Conservation (phyloP, 1,140 invertebrate species). For the Diorhabda sublineata region DNA sequence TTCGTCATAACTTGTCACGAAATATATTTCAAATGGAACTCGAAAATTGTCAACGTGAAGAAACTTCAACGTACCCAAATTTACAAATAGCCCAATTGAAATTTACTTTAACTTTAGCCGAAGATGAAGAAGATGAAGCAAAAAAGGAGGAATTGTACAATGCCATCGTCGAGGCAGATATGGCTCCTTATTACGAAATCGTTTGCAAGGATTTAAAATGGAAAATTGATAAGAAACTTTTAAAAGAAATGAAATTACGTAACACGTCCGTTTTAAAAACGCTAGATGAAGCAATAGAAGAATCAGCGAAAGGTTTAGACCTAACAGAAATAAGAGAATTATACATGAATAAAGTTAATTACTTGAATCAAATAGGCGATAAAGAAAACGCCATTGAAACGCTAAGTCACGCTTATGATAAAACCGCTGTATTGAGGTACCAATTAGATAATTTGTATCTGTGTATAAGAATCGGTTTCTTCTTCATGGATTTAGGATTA, state of each 20-base stretch:
- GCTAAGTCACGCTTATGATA: constrained; percentile 82
- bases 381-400: constrained; percentile 67
- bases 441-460: constrained; percentile 86
- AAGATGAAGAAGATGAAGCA: constrained; percentile 56
- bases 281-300: constrained; percentile 81
- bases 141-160: constrained; percentile 66
- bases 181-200: constrained; percentile 95
- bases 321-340: constrained; percentile 84
- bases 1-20: background rate
- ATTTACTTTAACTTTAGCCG: constrained; percentile 69
- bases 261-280: constrained; percentile 75
- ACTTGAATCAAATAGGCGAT: constrained; percentile 92
- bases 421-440: constrained; percentile 84
- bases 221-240: constrained; percentile 67
- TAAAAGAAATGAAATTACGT: constrained; percentile 75
- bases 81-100: constrained; percentile 56
- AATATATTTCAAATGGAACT: background rate
- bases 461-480: constrained; percentile 82
- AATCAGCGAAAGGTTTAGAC: constrained; percentile 85
- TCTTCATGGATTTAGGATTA: constrained; percentile 79
- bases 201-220: constrained; percentile 75
- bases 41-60: constrained; percentile 1
- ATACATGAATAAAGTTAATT: constrained; percentile 84
- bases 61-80: constrained; percentile 25
- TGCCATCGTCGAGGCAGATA: constrained; percentile 75